phyloP scores from a whole-genome alignment of 1,140 invertebrate genomes.

The Wiebesia pumilae region DNA sequence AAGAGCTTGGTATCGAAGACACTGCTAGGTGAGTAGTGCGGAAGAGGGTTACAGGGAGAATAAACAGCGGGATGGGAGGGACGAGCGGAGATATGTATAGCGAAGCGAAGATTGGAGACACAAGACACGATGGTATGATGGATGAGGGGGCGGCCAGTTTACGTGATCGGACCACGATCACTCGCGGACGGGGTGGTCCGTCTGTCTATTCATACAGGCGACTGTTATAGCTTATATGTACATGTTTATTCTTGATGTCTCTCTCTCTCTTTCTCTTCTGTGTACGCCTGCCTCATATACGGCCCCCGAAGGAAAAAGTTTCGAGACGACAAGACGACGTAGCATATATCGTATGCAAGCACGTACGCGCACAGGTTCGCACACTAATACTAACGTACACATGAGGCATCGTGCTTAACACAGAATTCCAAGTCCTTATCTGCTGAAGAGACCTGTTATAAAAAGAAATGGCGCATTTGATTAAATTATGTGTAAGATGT shows the following conservation, averaged over 20 bases:
- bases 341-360: neutral
- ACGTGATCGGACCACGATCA: constrained; percentile 73
- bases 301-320: constrained; percentile 19
- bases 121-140: constrained; percentile 69
- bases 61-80: neutral
- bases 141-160: constrained; percentile 75
- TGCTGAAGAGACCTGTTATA: constrained; percentile 12
- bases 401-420: neutral
- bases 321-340: too few species aligned
- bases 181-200: constrained; percentile 72
- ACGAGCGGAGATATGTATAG: constrained; percentile 39
- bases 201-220: constrained; percentile 63
- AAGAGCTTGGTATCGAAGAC: constrained; percentile 54
- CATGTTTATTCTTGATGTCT: constrained; percentile 13
- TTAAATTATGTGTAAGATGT: constrained; percentile 53
- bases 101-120: constrained; percentile 53
- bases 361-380: neutral
- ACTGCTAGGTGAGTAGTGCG: constrained; percentile 53
- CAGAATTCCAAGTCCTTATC: constrained; percentile 32
- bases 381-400: neutral
- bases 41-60: constrained; percentile 48
- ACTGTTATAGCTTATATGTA: constrained; percentile 29
- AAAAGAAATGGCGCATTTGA: constrained; percentile 35
- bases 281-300: constrained; percentile 59
- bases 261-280: neutral